A percentile compares a stretch with the other conserved stretches of the same genome.
Conservation (phyloP, 2,888 invertebrate genomes). For the Hydropsyche betteni region DNA sequence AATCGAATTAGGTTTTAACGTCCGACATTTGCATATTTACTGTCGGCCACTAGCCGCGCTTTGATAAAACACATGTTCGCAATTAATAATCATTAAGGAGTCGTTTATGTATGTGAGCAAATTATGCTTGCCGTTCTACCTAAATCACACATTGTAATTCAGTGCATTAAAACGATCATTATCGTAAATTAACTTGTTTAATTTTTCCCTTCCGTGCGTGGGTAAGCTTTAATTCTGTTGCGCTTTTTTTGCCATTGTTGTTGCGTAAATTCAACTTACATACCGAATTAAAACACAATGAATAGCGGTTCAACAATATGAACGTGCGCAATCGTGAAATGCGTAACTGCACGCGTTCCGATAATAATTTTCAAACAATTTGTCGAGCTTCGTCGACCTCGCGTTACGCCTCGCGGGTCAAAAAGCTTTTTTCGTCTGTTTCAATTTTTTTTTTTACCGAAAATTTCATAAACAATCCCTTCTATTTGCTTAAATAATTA, state of each 20-base stretch:
- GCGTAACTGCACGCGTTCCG: too few relatives aligned
- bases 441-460: too few relatives aligned
- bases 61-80: too few relatives aligned
- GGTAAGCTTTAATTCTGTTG: background rate
- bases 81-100: too few relatives aligned
- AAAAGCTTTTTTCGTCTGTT: background rate
- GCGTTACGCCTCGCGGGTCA: background rate
- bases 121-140: too few relatives aligned
- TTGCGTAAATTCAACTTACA: background rate
- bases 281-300: constrained; percentile 17
- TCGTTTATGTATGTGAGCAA: too few relatives aligned
- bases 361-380: constrained; percentile 7
- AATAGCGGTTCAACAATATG: constrained; percentile 6
- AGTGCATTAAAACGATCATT: constrained; percentile 9
- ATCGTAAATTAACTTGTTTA: background rate
- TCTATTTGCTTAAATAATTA: constrained; percentile 16
- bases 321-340: background rate
- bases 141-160: background rate
- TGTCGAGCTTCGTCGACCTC: background rate
- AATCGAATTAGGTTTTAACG: too few relatives aligned
- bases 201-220: constrained; percentile 5
- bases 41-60: too few relatives aligned
- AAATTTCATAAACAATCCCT: background rate
- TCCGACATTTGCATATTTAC: too few relatives aligned
- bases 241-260: background rate